Percentiles rank a stretch among this genome's conserved stretches.
These are phyloP conservation scores for Halocynthia roretzi DNA, from an alignment of 23 tunicate genomes.

Conservation along the genomic window DNA sequence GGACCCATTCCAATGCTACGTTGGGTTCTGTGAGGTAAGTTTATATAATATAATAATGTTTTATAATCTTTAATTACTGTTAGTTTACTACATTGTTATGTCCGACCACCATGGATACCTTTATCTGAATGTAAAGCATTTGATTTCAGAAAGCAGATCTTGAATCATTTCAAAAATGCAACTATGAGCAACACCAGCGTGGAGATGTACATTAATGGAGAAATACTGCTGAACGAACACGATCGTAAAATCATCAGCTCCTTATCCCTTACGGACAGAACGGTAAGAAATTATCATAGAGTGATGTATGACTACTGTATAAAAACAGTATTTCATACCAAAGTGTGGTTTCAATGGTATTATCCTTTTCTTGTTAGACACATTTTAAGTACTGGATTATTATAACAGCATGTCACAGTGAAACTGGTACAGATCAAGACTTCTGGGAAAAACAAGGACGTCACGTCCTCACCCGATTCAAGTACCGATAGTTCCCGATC, in stretches of 20 bases:
- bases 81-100: not conserved
- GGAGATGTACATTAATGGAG: constrained; percentile 24
- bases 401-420: constrained; percentile 15
- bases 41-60: not conserved
- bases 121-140: no score
- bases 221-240: constrained; percentile 7
- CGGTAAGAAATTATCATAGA: not conserved
- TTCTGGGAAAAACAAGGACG: constrained; percentile 7
- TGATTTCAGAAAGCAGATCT: constrained; percentile 14
- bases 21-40: constrained; percentile 27
- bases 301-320: no score
- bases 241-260: constrained; percentile 14
- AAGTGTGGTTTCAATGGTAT: no score
- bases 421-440: constrained; percentile 3
- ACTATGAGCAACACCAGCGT: constrained; percentile 17
- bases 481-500: constrained; percentile 25
- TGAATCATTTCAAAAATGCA: constrained; percentile 16
- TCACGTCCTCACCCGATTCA: constrained; percentile 23
- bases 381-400: not conserved
- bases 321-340: no score
- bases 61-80: not conserved
- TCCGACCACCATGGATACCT: not conserved
- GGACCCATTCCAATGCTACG: constrained; percentile 27
- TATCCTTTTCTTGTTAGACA: not conserved
- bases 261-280: constrained; percentile 14